Evolutionary conservation across 2,797 vertebrate species (phyloP).

Genomic region (Holocentrus rufus): DNA sequence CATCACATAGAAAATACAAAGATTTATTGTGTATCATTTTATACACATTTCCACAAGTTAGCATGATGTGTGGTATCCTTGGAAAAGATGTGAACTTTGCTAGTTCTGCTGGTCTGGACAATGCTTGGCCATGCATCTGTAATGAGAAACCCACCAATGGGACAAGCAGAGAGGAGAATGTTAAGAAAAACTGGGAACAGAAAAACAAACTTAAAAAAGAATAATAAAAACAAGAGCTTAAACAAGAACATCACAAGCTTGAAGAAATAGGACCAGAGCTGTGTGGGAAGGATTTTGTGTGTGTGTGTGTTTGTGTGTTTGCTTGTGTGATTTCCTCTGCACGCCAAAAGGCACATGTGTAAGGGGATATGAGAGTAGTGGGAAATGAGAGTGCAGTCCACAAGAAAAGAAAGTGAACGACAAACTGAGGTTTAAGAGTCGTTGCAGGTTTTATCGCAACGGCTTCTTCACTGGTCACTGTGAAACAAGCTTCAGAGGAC

Average conservation of each 20-base stretch:
- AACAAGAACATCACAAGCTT: neutral
- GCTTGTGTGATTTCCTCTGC: neutral
- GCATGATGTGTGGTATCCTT: no score
- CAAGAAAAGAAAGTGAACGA: neutral
- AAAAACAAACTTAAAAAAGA: neutral
- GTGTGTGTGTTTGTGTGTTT: neutral
- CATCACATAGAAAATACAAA: no score
- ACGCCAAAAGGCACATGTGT: constrained; percentile 2
- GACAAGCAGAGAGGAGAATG: no score
- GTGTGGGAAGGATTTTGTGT: neutral
- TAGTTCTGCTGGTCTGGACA: no score
- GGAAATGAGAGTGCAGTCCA: constrained; percentile 9
- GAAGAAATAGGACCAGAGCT: neutral
- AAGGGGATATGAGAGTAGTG: constrained; percentile 20
- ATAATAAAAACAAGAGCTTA: neutral
- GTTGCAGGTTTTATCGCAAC: constrained; percentile 17
- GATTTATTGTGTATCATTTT: no score
- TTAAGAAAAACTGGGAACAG: constrained; percentile 7
- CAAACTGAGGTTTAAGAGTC: neutral
- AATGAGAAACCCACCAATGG: no score
- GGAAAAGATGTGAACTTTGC: no score
- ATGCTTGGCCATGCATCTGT: no score
- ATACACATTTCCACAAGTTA: no score
- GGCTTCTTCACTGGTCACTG: constrained; percentile 31
- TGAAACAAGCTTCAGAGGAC: constrained; percentile 42